These are phyloP conservation scores for Drosophila differens DNA, from an alignment of 2,888 invertebrate species.

Conservation along the genomic window DNA sequence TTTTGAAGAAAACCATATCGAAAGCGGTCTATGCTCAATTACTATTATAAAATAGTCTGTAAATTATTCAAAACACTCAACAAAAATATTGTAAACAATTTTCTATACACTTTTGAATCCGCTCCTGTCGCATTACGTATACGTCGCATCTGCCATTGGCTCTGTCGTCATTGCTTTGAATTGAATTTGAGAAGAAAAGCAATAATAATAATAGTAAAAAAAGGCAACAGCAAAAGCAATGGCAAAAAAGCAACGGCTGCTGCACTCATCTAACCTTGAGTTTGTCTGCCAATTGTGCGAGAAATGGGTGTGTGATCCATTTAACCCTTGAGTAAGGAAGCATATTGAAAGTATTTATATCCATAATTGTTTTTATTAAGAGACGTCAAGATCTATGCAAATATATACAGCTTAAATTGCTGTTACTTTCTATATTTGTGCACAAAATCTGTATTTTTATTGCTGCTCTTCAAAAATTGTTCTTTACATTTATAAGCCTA, in stretches of 20 bases:
- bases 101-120: background rate
- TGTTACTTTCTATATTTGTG: background rate
- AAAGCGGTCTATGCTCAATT: background rate
- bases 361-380: background rate
- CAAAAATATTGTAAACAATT: background rate
- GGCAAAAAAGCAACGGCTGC: constrained; percentile 22
- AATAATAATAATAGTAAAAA: background rate
- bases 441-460: background rate
- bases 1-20: background rate
- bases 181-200: constrained; percentile 34
- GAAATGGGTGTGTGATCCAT: constrained; percentile 17
- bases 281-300: constrained; percentile 34
- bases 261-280: constrained; percentile 62
- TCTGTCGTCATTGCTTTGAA: constrained; percentile 44
- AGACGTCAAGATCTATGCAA: background rate
- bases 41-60: background rate
- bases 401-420: background rate
- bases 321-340: background rate
- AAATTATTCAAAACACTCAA: background rate
- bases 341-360: constrained; percentile 3
- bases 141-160: constrained; percentile 39
- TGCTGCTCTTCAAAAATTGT: background rate
- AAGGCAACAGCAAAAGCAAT: background rate
- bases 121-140: constrained; percentile 55
- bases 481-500: background rate